Evolutionary conservation across 1,140 invertebrate genomes (phyloP).

Genomic region (Heliconius congener): DNA sequence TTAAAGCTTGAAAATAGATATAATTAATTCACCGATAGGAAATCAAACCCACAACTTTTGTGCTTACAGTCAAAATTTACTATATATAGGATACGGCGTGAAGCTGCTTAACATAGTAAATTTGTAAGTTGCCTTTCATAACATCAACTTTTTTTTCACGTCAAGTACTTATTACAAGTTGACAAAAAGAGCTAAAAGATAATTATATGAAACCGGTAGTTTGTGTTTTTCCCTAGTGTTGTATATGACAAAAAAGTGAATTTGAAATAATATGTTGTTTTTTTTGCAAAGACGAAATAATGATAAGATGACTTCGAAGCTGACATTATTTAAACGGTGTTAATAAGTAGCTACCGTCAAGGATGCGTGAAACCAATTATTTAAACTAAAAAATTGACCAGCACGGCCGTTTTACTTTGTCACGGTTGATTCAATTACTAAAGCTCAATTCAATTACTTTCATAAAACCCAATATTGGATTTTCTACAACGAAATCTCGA

Average conservation of each 20-base stretch:
- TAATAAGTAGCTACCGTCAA: background rate
- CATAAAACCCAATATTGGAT: too few species aligned
- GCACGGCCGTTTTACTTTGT: background rate
- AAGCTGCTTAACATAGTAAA: too few species aligned
- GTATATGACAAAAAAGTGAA: background rate
- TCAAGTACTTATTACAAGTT: background rate
- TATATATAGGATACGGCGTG: too few species aligned
- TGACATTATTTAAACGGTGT: background rate
- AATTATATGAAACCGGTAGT: background rate
- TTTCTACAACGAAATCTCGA: too few species aligned
- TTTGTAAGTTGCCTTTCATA: background rate
- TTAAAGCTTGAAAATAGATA: too few species aligned
- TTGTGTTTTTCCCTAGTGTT: background rate
- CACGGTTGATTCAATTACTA: background rate
- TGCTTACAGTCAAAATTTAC: too few species aligned
- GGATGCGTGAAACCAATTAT: constrained; percentile 10
- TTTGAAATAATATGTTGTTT: background rate
- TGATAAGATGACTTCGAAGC: background rate
- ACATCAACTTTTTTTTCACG: background rate
- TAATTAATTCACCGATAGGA: too few species aligned
- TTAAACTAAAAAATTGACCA: background rate
- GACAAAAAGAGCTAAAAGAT: background rate
- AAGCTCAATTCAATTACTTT: background rate
- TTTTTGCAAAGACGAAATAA: background rate
- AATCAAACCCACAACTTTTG: too few species aligned